Evolutionary conservation across 1,140 invertebrate species (phyloP).

Genomic region (Antheraea pernyi): DNA sequence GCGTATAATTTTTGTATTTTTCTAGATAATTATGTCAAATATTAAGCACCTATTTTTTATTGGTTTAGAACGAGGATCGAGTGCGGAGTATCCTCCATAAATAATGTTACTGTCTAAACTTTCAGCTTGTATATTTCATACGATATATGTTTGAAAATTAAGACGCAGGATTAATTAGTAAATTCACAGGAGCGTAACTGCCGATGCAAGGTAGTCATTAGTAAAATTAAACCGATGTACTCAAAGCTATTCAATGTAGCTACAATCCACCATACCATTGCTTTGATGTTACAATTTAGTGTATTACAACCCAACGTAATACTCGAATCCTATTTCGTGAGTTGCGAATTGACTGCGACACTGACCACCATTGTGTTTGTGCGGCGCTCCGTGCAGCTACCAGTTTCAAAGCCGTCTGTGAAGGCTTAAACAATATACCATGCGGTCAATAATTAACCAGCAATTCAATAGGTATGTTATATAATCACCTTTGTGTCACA

Average conservation of each 20-base stretch:
- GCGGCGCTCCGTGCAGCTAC: background rate
- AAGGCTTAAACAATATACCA: background rate
- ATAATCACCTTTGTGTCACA: too few species aligned
- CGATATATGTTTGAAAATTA: background rate
- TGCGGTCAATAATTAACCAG: constrained; percentile 2
- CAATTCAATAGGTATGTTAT: too few species aligned
- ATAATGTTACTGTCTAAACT: too few species aligned
- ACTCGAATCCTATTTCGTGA: background rate
- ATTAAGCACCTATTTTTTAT: too few species aligned
- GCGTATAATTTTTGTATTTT: too few species aligned
- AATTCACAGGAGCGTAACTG: background rate
- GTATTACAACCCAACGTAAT: background rate
- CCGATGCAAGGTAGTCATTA: background rate
- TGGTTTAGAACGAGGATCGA: too few species aligned
- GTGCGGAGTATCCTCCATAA: too few species aligned
- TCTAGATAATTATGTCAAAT: too few species aligned
- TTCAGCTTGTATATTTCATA: too few species aligned
- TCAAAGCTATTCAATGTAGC: background rate
- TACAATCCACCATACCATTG: background rate
- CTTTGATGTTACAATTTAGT: background rate
- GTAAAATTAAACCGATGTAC: background rate
- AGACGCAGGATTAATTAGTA: background rate
- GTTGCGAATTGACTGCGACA: background rate
- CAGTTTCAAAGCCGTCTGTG: background rate
- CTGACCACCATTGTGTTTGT: background rate